Evolutionary conservation across 2,113 vertebrate species (phyloP).

Genomic region (Eretmochelys imbricata): DNA sequence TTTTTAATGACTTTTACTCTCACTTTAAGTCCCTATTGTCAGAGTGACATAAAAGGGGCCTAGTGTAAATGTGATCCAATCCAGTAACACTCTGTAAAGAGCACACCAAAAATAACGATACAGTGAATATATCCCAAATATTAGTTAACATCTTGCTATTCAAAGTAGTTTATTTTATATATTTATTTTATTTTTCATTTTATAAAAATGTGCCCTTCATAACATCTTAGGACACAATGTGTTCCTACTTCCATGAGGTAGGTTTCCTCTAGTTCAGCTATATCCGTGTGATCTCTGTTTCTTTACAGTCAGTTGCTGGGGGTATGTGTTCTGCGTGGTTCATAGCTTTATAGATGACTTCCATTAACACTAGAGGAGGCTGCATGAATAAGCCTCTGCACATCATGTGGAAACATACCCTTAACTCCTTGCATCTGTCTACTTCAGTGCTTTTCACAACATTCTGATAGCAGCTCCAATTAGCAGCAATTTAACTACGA

Average conservation of each 20-base stretch:
- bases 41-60: neutral
- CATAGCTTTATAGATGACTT: neutral
- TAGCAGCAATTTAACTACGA: constrained; percentile 9
- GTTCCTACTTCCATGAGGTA: neutral
- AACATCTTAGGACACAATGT: accelerated
- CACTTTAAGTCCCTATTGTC: neutral
- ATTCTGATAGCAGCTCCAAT: neutral
- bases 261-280: neutral
- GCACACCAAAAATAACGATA: neutral
- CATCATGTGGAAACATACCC: neutral
- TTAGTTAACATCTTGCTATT: neutral
- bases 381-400: neutral
- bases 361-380: neutral
- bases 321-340: accelerated
- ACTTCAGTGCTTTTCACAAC: neutral
- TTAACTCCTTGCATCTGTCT: accelerated
- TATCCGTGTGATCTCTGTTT: neutral
- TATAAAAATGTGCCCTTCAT: neutral
- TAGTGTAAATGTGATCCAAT: neutral
- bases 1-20: neutral
- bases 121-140: neutral
- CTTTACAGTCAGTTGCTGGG: accelerated
- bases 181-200: neutral
- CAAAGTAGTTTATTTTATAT: neutral
- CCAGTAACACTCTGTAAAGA: neutral